These are phyloP conservation scores for Drosophila serrata DNA, from an alignment of 1,140 invertebrate species.

Conservation along the genomic window DNA sequence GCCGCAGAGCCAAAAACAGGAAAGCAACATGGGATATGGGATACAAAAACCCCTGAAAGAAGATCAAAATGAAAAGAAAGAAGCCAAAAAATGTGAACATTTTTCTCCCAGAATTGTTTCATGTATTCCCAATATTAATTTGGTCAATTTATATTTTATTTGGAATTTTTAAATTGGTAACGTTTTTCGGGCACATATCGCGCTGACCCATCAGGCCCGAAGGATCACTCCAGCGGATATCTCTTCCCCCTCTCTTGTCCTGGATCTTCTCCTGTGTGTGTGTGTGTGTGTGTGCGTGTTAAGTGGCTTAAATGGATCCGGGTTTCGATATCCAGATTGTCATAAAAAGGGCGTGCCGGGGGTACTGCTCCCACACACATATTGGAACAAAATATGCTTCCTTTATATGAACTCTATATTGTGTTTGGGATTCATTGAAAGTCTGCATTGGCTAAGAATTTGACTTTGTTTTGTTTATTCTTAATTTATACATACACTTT, in stretches of 20 bases:
- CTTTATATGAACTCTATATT: not conserved
- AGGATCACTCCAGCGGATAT: constrained; percentile 53
- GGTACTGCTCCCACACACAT: constrained; percentile 27
- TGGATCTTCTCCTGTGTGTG: not conserved
- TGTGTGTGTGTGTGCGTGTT: constrained; percentile 50
- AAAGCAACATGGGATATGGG: not conserved
- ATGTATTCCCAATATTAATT: constrained; percentile 84
- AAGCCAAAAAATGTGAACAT: constrained; percentile 73
- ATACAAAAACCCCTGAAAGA: constrained; percentile 8
- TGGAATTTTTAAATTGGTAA: constrained; percentile 85
- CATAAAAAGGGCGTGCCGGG: constrained; percentile 42
- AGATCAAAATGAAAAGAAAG: constrained; percentile 33
- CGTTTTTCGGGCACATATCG: constrained; percentile 77
- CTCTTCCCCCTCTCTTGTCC: not conserved
- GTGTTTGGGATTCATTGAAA: constrained; percentile 6
- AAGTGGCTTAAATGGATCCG: constrained; percentile 79
- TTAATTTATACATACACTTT: not conserved
- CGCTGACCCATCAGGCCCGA: constrained; percentile 63
- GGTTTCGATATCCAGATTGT: constrained; percentile 46
- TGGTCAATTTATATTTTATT: constrained; percentile 85
- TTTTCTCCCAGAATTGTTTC: constrained; percentile 85
- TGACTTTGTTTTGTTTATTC: not conserved
- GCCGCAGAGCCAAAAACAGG: constrained; percentile 4
- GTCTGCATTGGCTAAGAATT: not conserved
- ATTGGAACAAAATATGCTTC: constrained; percentile 35